Evolutionary conservation across 2,888 invertebrate genomes (phyloP), one percentile per base, ranked within the genome.

Genomic region (Marasmarcha lunaedactyla): DNA sequence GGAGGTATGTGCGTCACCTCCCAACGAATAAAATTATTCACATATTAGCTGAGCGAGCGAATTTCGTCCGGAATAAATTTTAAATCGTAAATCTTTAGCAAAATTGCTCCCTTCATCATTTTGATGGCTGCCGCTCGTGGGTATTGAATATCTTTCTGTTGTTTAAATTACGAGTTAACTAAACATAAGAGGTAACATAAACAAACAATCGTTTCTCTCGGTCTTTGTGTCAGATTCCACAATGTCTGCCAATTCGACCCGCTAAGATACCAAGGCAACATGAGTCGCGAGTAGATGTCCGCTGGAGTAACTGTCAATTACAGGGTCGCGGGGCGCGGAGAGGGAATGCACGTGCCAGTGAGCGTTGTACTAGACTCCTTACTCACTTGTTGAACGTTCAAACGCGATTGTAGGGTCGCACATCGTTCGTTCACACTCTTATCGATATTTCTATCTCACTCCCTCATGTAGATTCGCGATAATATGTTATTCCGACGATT

Each of bases 161-260:
- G n/a, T 20, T 20, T 20, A 20, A 5, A 20, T 5, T 20, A 20
- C 7, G 7, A 20, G 20, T 20, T 7, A 5, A 20, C n/a, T 5
- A 20, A 20, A 20, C 20, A 20, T 20, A 20, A 20, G 20, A n/a
- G n/a, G n/a, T n/a, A n/a, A n/a, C n/a, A n/a, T n/a, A n/a, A n/a
- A n/a, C n/a, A n/a, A n/a, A n/a, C 20, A 20, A 20, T 20, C 20
- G 20, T 20, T 20, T 20, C 7, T 20, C 14, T 1, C 27, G 14
- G 20, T 42, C 49, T 51, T 55, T 58, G 52, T 58, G 57, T 52
- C 57, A 55, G 54, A 63, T 65, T 68, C 66, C 67, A 72, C 67
- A 70, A 73, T 74, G 77, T 77, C 77, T 76, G 77, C 74, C 76
- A 77, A 76, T 74, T 74, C 64, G 52, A 66, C 73, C 63, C 63